Base-by-base conservation (phyloP, 2,797 vertebrate genomes). In the Sebastes oblongus region DNA sequence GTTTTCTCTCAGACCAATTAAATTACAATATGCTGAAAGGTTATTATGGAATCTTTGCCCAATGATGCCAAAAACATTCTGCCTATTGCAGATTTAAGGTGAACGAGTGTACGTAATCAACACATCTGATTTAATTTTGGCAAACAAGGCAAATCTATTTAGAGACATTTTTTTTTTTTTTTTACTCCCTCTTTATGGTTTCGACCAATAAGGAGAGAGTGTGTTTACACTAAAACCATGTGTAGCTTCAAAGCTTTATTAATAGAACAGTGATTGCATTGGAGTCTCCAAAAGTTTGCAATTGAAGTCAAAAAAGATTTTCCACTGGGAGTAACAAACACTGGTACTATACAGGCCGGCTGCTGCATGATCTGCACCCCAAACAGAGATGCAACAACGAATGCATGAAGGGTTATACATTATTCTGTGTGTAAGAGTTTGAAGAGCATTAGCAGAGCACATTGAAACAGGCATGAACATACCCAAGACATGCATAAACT, bases 341-440 rank as follows among this genome's bases (percentile, higher is more conserved):
- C 8, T 20, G 62, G 16, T 72, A 13, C 42, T 39, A 30, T 4
- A 30, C 39, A 46, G 10, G 11, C 60, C 9, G 22, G 30, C 36
- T 74, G n/a, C 64, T 59, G 29, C 60, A 64, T 20, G 56, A 67
- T 70, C 59, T 76, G 59, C 66, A 56, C 18, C 25, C 36, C 29
- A 54, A 50, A 61, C 69, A 69, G 58, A 82, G 34, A 67, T 59
- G 46, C 46, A 50, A 16, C n/a, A 70, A 55, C 1, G 16, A 25
- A 73, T 80, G 75, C n/a, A 55, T 58, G 29, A 59, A 29, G 46
- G 34, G 13, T 75, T 69, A 13, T 60, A 22, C n/a, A 58, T 83
- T 22, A 69, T 59, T 75, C 55, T 60, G 16, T n/a, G 65, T 55
- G 59, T 54, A 34, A 18, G 34, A 24, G 25, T 77, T 50, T 74